phyloP scores from a whole-genome alignment of 2,113 vertebrate genomes.

The Scomber colias region DNA sequence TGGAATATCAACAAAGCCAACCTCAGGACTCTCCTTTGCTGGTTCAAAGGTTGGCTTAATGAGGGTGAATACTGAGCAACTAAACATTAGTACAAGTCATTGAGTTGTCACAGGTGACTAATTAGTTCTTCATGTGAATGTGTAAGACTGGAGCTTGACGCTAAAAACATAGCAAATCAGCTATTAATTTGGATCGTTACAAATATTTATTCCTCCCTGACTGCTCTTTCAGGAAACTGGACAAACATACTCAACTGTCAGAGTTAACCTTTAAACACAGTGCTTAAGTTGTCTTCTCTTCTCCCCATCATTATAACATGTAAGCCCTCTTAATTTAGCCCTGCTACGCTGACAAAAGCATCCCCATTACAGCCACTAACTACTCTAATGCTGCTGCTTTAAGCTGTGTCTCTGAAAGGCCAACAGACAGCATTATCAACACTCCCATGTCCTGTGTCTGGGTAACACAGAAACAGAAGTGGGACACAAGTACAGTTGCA shows the following conservation, averaged over 20 bases:
- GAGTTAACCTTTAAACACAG: slow-evolving; percentile 70
- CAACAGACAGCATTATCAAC: slow-evolving; percentile 36
- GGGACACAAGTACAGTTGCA: slow-evolving; percentile 14
- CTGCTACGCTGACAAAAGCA: slow-evolving; percentile 64
- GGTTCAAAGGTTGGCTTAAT: slow-evolving; percentile 38
- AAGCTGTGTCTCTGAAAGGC: slow-evolving; percentile 41
- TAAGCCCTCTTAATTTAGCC: slow-evolving; percentile 80
- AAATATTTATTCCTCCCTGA: slow-evolving; percentile 56
- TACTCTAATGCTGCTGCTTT: slow-evolving; percentile 67
- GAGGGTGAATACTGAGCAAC: slow-evolving; percentile 23
- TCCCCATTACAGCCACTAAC: slow-evolving; percentile 67
- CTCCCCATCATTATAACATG: slow-evolving; percentile 65
- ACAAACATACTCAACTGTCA: slow-evolving; percentile 60
- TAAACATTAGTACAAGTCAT: slow-evolving; percentile 15
- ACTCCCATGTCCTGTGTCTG: slow-evolving; percentile 16
- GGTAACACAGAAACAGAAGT: slow-evolving; percentile 27
- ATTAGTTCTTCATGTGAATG: slow-evolving; percentile 25
- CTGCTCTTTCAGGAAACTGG: slow-evolving; percentile 57
- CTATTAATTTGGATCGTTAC: slow-evolving; percentile 56
- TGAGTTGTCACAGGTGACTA: slow-evolving; percentile 27
- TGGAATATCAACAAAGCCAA: slow-evolving; percentile 14
- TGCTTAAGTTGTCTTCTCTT: slow-evolving; percentile 62
- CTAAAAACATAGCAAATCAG: slow-evolving; percentile 38
- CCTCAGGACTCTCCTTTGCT: slow-evolving; percentile 13
- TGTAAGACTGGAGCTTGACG: slow-evolving; percentile 21